Evolutionary conservation across 1,140 invertebrate species (phyloP).

Genomic region (Tachypleus tridentatus): DNA sequence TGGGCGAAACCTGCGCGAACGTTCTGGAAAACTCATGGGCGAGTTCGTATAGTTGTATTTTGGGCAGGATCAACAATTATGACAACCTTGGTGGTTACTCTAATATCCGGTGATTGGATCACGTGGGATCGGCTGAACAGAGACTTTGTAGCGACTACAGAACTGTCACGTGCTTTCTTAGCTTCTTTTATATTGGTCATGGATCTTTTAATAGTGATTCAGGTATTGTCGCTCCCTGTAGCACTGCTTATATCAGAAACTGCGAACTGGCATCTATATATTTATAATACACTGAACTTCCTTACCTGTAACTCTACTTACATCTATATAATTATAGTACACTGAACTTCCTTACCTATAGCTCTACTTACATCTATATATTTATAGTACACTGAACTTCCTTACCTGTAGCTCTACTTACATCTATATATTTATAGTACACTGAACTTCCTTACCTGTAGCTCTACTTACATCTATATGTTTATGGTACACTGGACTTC

Average conservation of each 20-base stretch:
- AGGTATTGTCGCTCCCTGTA: slow-evolving; percentile 28
- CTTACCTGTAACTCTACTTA: neutral
- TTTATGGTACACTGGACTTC: too few relatives aligned
- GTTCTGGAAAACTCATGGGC: slow-evolving; percentile 36
- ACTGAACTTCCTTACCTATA: too few relatives aligned
- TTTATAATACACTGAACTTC: neutral
- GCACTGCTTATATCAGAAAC: neutral
- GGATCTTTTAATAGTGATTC: slow-evolving; percentile 45
- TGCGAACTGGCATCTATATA: neutral
- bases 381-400: too few relatives aligned
- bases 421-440: too few relatives aligned
- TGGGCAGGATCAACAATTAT: slow-evolving; percentile 38
- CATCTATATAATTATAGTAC: too few relatives aligned
- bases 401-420: too few relatives aligned
- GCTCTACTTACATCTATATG: too few relatives aligned
- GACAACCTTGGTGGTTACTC: slow-evolving; percentile 39
- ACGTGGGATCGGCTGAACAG: slow-evolving; percentile 42
- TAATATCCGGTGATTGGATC: slow-evolving; percentile 42
- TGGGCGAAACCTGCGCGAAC: slow-evolving; percentile 36
- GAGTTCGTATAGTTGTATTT: slow-evolving; percentile 41
- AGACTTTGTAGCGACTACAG: slow-evolving; percentile 43
- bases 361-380: too few relatives aligned
- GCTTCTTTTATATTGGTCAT: slow-evolving; percentile 46
- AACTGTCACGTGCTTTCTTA: slow-evolving; percentile 42
- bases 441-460: too few relatives aligned